Evolutionary conservation across 1,140 invertebrate genomes (phyloP), one percentile per base, ranked within the genome.

Genomic region (Saxidomus purpurata): DNA sequence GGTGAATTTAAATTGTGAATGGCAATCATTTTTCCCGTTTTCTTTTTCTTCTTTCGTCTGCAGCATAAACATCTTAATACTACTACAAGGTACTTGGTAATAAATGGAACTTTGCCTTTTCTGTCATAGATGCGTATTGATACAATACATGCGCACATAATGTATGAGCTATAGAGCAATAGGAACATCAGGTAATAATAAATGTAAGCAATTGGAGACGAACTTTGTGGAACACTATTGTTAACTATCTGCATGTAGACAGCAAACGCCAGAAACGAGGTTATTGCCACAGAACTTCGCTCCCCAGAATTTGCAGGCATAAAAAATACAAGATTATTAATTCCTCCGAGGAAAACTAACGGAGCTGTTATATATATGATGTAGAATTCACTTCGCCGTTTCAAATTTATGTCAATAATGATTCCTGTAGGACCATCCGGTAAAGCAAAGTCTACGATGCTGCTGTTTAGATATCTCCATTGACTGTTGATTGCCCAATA

Each of bases 231-330:
- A 94, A 97, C 96, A 89, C 96, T 96, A 91, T 97, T 96, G 31
- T 96, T 96, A 63, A 97, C 96, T 81, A 96, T 96, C 76, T 96
- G 92, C 95, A 97, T 96, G 92, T 97, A 97, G 31, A 97, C 96
- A 67, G 96, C 96, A 91, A 97, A 96, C 9, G 97, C 96, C 19
- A 97, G 93, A 6, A 97, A 94, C 4, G 97, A 96, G 11, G 96
- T 96, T 40, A 97, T 94, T 36, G 96, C 96, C 19, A 97, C 95
- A 9, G 96, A 95, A 71, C 96, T 96, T 89, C 97, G 96, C 92
- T 97, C 96, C 1, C 96, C 96, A 19, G 96, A 96, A 89, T 97
- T 96, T 0, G 96, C 96, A 13, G 97, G 97, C 69, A 97, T 93
- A 90, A 96, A 96, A 94, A 97, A 97, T 22, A 96, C 96, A 1